Evolutionary conservation across 2,113 vertebrate genomes (phyloP).

Genomic region (Bombycilla garrulus): DNA sequence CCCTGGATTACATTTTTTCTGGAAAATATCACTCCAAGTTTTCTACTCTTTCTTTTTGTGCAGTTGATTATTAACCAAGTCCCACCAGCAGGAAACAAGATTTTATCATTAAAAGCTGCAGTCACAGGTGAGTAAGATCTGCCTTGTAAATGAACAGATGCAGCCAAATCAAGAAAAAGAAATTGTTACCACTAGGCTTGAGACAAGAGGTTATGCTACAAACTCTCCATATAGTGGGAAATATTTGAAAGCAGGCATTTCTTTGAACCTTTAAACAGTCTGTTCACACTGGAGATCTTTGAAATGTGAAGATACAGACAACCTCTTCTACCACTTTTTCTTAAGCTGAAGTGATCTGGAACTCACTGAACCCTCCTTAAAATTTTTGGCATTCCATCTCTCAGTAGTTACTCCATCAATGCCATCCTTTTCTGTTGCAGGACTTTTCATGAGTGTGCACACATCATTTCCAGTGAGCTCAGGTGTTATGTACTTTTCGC

Average conservation of each 20-base stretch:
- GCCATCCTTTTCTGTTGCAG: not conserved
- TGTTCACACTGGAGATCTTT: not conserved
- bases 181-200: not conserved
- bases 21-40: not conserved
- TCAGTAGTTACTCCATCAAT: fast-evolving
- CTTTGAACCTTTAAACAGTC: not conserved
- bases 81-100: not conserved
- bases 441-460: not conserved
- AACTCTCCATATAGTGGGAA: not conserved
- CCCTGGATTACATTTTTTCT: not conserved
- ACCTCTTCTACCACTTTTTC: not conserved
- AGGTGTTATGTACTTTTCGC: not conserved
- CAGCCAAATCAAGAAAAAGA: not conserved
- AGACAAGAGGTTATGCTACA: not conserved
- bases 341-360: not conserved
- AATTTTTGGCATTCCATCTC: not conserved
- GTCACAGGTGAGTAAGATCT: not conserved
- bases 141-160: not conserved
- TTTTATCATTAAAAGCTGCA: not conserved
- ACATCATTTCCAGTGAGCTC: not conserved
- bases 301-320: not conserved
- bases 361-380: not conserved
- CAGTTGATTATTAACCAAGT: not conserved
- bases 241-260: not conserved
- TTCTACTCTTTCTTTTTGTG: not conserved